Conservation (phyloP, 2,797 vertebrate genomes). For the Pantherophis alleghaniensis region DNA sequence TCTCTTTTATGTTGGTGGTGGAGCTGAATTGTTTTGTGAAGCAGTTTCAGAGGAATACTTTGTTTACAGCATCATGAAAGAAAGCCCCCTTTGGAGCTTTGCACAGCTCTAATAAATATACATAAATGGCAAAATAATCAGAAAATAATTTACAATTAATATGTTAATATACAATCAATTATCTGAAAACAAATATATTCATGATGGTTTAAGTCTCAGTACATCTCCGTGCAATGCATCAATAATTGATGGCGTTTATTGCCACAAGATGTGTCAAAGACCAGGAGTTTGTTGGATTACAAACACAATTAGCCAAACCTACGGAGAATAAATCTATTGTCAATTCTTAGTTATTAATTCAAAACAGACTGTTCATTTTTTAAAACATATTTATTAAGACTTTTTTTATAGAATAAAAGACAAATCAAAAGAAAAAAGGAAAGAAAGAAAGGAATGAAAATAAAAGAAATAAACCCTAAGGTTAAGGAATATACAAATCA, state of each 20-base stretch:
- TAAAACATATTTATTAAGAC: background rate
- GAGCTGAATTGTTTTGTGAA: background rate
- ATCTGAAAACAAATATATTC: background rate
- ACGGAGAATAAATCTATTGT: background rate
- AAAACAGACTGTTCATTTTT: background rate
- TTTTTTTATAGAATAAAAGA: background rate
- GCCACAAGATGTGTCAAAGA: background rate
- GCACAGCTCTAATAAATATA: background rate
- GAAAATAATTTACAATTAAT: background rate
- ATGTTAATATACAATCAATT: background rate
- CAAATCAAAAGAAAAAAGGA: background rate
- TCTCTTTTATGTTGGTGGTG: background rate
- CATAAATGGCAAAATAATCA: background rate
- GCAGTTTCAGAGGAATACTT: background rate
- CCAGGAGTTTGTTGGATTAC: background rate
- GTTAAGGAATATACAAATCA: background rate
- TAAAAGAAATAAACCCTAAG: background rate
- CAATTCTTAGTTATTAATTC: background rate
- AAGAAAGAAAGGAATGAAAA: background rate
- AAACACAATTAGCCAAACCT: background rate
- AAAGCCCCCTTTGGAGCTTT: background rate
- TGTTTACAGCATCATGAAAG: background rate
- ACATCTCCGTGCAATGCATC: background rate
- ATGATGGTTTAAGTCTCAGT: background rate
- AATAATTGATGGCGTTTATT: background rate